Evolutionary conservation across 2,888 invertebrate genomes (phyloP).

Genomic region (Nomada goodeniana): DNA sequence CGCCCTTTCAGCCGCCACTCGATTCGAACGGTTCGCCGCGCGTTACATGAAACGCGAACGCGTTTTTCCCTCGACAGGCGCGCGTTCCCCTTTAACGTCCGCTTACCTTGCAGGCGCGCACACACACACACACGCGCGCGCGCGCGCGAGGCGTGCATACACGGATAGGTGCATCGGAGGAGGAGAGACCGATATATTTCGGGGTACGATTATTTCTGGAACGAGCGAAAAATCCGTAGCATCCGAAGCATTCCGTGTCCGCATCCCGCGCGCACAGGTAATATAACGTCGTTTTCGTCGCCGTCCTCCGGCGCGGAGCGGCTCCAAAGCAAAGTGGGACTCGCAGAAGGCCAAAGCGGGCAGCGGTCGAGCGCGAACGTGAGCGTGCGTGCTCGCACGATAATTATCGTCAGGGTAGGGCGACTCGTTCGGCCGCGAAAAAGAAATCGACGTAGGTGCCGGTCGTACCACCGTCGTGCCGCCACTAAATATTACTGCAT

Average conservation of each 20-base stretch:
- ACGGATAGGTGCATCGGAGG: too few species aligned
- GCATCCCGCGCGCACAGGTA: conserved; percentile 21
- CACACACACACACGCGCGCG: neutral
- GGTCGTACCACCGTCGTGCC: conserved; percentile 32
- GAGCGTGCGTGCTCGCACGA: conserved; percentile 41
- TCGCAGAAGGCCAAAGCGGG: conserved; percentile 43
- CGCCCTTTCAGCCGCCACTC: neutral
- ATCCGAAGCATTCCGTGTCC: conserved; percentile 32
- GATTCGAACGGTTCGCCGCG: conserved; percentile 25
- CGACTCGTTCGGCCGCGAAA: conserved; percentile 46
- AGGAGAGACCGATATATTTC: conserved; percentile 40
- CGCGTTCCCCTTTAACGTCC: conserved; percentile 46
- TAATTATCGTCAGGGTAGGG: conserved; percentile 56
- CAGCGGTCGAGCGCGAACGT: conserved; percentile 28
- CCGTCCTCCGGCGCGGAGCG: neutral
- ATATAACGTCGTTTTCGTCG: conserved; percentile 14
- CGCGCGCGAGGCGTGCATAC: neutral
- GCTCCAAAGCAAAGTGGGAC: conserved; percentile 46
- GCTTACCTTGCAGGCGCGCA: conserved; percentile 19
- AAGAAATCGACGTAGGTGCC: conserved; percentile 50
- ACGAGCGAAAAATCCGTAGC: conserved; percentile 45
- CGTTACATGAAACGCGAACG: conserved; percentile 45
- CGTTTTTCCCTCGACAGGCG: neutral
- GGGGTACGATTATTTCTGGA: conserved; percentile 58
- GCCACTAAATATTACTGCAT: conserved; percentile 2